phyloP scores from a whole-genome alignment of 2,888 invertebrate genomes.

The Lasioglossum calceatum region DNA sequence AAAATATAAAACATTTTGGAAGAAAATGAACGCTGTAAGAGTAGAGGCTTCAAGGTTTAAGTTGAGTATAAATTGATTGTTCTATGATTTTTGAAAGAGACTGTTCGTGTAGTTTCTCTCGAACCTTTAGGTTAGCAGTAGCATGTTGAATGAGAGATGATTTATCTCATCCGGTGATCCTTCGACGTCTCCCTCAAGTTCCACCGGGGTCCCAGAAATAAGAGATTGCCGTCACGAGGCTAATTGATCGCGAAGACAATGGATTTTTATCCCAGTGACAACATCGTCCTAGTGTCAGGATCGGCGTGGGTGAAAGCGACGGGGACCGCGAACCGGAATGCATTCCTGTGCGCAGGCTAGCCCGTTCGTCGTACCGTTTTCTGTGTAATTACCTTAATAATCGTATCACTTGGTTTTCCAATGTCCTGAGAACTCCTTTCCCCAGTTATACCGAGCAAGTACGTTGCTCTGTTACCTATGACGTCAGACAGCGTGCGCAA shows the following conservation, averaged over 20 bases:
- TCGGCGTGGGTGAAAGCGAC: conserved; percentile 73
- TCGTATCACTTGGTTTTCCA: conserved; percentile 50
- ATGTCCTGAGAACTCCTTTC: conserved; percentile 46
- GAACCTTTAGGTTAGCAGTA: no score
- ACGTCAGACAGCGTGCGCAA: neutral
- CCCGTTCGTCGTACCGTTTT: conserved; percentile 42
- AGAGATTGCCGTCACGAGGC: conserved; percentile 42
- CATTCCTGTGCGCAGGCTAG: conserved; percentile 66
- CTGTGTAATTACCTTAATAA: conserved; percentile 73
- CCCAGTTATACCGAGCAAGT: neutral
- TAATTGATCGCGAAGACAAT: conserved; percentile 63
- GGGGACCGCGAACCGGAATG: conserved; percentile 72
- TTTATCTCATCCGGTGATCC: neutral
- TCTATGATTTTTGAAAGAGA: no score
- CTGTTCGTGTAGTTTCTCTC: no score
- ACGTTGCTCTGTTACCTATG: neutral
- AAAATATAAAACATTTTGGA: no score
- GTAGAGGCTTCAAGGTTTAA: no score
- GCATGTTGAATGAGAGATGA: neutral
- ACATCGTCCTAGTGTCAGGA: conserved; percentile 20
- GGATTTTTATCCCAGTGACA: conserved; percentile 34
- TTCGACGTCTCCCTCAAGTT: neutral
- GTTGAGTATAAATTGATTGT: no score
- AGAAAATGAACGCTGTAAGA: no score
- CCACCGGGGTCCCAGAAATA: conserved; percentile 29